Evolutionary conservation across 1,140 invertebrate species (phyloP).

Genomic region (Lepidurus arcticus): DNA sequence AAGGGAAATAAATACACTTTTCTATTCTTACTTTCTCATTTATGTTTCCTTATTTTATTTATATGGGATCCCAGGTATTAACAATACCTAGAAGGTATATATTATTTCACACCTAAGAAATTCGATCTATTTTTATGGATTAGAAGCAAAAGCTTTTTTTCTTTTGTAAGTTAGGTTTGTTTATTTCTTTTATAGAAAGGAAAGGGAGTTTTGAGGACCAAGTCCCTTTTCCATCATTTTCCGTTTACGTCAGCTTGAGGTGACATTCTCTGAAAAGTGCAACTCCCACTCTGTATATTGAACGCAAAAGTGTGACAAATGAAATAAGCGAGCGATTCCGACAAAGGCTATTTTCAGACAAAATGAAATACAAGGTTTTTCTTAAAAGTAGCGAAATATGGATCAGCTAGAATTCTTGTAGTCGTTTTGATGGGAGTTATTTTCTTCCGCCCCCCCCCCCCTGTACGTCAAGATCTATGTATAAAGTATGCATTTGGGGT

Average conservation of each 20-base stretch:
- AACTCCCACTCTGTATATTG: neutral
- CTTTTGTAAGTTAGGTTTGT: neutral
- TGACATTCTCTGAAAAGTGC: neutral
- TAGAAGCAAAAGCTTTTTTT: neutral
- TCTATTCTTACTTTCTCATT: no score
- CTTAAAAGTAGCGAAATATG: neutral
- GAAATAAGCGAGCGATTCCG: neutral
- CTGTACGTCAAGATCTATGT: neutral
- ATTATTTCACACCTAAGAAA: no score
- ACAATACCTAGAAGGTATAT: no score
- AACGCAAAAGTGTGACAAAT: neutral
- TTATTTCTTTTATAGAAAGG: neutral
- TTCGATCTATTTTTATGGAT: neutral
- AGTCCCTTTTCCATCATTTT: neutral
- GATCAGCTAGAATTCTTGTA: neutral
- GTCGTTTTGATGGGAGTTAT: neutral
- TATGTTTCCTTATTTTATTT: no score
- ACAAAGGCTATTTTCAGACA: neutral
- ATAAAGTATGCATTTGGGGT: neutral
- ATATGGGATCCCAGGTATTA: no score
- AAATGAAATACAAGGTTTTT: neutral
- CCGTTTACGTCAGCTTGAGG: constrained; percentile 4
- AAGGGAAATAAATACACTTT: no score
- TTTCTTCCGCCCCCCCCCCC: neutral
- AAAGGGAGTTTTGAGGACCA: neutral